Evolutionary conservation across 2,888 invertebrate genomes (phyloP), one percentile per base, ranked within the genome.

Genomic region (Iselma pallidipennis): DNA sequence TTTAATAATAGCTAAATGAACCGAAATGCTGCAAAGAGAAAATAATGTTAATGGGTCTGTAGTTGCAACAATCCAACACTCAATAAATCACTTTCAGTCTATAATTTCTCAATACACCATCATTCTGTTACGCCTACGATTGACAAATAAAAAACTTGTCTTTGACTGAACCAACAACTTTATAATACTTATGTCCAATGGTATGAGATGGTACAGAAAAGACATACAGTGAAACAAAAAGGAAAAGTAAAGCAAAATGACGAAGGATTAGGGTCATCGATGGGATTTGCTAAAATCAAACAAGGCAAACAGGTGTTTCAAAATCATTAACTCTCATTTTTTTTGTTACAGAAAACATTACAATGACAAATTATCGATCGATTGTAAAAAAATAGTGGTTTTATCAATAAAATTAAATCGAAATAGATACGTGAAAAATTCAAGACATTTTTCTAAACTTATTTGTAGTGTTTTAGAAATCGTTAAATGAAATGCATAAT

Each of bases 301-400:
- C 52, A 51, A 51, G 51, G 51, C 16, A 14, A 51, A 51, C 51
- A 51, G 16, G 51, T 29, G 29, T 51, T 51, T 29, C 29, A 31
- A 51, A 51, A 51, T 51, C 14, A 6, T 51, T 28, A 21, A 19
- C 12, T 45, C n/a, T n/a, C n/a, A n/a, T n/a, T 45, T 21, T 21
- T 16, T 4, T 6, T 25, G 25, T 25, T 6, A 6, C 25, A 25
- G n/a, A 45, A 21, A 45, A n/a, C 9, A 45, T 21, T 16, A 45
- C 48, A n/a, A 21, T 14, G 21, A 45, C 48, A 21, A n/a, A 42
- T 25, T 25, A 25, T n/a, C n/a, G n/a, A 37, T 37, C 42, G 4
- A 37, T 37, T 4, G 42, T 14, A 37, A 16, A 31, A 31, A 31
- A 31, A 31, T 12, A 10, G 33, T 31, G 9, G 33, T 31, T 31